Percentiles rank a stretch among this genome's conserved stretches.
Evolutionary conservation across 2,888 invertebrate genomes (phyloP).

Genomic region (Sclerodermus sp.): DNA sequence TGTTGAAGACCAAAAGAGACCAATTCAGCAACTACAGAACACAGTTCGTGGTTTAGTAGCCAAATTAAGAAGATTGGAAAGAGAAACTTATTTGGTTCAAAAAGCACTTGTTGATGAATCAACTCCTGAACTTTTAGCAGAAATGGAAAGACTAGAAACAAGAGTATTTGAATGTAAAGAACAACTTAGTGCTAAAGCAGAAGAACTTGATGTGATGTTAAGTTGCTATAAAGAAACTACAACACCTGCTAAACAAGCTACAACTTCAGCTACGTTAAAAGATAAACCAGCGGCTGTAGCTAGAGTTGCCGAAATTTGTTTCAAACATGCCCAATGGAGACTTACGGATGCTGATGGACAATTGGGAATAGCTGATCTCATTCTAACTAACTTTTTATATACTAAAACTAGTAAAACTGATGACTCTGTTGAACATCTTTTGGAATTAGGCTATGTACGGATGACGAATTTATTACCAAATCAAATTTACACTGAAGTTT

Average conservation of each 20-base stretch:
- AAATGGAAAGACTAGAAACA: constrained; percentile 73
- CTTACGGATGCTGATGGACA: constrained; percentile 98
- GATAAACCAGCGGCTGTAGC: constrained; percentile 78
- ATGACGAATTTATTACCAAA: constrained; percentile 95
- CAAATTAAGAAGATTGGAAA: constrained; percentile 82
- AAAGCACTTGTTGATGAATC: constrained; percentile 75
- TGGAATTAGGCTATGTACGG: constrained; percentile 93
- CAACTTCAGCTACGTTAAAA: constrained; percentile 61
- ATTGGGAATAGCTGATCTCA: constrained; percentile 93
- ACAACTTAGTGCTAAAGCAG: constrained; percentile 81
- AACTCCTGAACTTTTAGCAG: constrained; percentile 66
- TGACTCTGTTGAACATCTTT: constrained; percentile 94
- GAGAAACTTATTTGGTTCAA: constrained; percentile 85
- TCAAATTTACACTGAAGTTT: constrained; percentile 88
- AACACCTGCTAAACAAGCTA: constrained; percentile 58
- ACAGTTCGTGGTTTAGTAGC: constrained; percentile 73
- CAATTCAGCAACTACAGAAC: constrained; percentile 88
- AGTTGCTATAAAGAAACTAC: constrained; percentile 87
- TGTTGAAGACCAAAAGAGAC: constrained; percentile 87
- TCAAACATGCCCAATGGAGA: constrained; percentile 97
- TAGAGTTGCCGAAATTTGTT: constrained; percentile 91
- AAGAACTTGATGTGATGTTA: constrained; percentile 94
- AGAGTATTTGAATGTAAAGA: constrained; percentile 89
- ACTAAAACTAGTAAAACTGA: constrained; percentile 95
- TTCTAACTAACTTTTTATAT: constrained; percentile 94